Base-by-base conservation (phyloP, 2,113 vertebrate genomes). In the Etheostoma cragini region DNA sequence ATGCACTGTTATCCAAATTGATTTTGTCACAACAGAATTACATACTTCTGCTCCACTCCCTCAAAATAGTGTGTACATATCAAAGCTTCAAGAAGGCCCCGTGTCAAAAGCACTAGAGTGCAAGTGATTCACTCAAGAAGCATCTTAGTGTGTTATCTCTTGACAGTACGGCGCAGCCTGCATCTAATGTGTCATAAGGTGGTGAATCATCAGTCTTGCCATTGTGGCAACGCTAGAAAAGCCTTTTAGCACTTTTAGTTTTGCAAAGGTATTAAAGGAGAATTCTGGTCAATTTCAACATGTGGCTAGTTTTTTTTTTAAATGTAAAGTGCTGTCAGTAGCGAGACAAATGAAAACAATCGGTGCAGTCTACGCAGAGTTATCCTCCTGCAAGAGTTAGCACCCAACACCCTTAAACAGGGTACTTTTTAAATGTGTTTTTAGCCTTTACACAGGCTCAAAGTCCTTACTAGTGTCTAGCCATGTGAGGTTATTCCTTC, bases 181-280 rank as follows among this genome's bases (percentile, higher is more conserved):
- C 33, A 67, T 89, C 78, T 72, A 35, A 52, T 88, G 84, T 93
- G 82, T 90, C 87, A 85, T 5, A 56, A 42, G 75, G 72, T 58
- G 58, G 80, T 91, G 88, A 92, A 74, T 91, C 89, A 91, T 71
- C 77, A 66, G 64, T 30, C 3, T 65, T 81, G 80, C 35, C 68
- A 82, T 67, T 76, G 53, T 13, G 38, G 10, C 52, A 60, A 21
- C 17, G 57, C 64, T 22, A 65, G 52, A n/a, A 71, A 75, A 71
- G 49, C 69, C 67, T 84, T 35, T 33, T 19, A 80, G 60, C 67
- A 16, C 5, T 67, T 90, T 79, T 24, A 72, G 70, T 66, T 83
- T 73, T 69, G 26, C 13, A 24, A 61, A 82, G 21, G 22, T 71
- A 30, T 30, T 30, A 30, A 30, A 30, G 30, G 30, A 30, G 30